Conservation (phyloP, 2,888 invertebrate genomes). For the Liopterus haemorrhoidalis region DNA sequence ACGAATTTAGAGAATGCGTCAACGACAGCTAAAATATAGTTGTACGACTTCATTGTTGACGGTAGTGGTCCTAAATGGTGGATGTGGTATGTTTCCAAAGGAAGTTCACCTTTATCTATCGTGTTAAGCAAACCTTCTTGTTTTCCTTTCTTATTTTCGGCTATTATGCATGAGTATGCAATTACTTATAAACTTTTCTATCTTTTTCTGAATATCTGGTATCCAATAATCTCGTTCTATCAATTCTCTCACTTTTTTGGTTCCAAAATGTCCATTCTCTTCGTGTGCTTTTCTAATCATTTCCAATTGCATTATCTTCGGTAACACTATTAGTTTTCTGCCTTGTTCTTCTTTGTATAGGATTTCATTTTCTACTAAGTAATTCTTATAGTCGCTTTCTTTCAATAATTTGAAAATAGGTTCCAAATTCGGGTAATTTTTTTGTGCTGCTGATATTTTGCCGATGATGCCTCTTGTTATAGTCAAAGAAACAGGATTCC, state of each 20-base stretch:
- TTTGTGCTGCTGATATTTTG: too few species aligned
- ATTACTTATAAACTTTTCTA: conserved; percentile 7
- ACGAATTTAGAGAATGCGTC: conserved; percentile 32
- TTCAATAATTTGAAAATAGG: neutral
- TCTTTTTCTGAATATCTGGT: conserved; percentile 10
- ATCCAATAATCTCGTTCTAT: conserved; percentile 16
- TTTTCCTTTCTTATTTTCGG: conserved; percentile 28
- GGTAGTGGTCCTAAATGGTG: too few species aligned
- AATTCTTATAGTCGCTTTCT: neutral
- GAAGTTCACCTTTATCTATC: conserved; percentile 31
- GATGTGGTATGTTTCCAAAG: too few species aligned
- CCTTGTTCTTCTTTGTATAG: neutral
- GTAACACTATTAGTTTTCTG: neutral
- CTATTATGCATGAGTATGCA: conserved; percentile 29
- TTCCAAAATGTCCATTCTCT: neutral
- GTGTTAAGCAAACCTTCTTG: conserved; percentile 27
- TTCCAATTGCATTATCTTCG: neutral
- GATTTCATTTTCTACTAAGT: too few species aligned
- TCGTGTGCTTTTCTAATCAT: too few species aligned
- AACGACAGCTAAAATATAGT: conserved; percentile 28
- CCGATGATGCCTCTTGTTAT: too few species aligned
- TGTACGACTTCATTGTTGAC: conserved; percentile 27
- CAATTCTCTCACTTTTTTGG: conserved; percentile 9
- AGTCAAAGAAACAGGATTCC: conserved; percentile 4
- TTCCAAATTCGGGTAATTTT: too few species aligned